Evolutionary conservation across 1,140 invertebrate genomes (phyloP).

Genomic region (Drosophila lini): DNA sequence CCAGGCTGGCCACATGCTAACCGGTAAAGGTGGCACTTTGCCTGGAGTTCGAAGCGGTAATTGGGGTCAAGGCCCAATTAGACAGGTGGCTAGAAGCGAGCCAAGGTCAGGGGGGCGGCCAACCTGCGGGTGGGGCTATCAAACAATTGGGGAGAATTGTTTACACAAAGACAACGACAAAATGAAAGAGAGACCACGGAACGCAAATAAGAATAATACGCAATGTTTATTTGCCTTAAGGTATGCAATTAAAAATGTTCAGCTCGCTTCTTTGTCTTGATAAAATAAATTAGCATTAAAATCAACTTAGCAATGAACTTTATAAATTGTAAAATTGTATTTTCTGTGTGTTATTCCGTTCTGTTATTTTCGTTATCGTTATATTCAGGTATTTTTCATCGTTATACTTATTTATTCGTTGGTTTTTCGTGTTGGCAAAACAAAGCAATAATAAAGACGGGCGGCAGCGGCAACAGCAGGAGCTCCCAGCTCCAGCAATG

Average conservation of each 20-base stretch:
- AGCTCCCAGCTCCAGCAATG: not conserved
- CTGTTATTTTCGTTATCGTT: constrained; percentile 19
- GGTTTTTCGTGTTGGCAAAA: constrained; percentile 38
- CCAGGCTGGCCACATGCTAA: constrained; percentile 15
- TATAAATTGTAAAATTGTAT: constrained; percentile 67
- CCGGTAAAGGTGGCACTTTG: not conserved
- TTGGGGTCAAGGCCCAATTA: constrained; percentile 27
- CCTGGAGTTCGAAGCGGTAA: not conserved
- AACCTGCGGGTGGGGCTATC: not conserved
- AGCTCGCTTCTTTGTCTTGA: constrained; percentile 50
- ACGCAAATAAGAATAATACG: constrained; percentile 59
- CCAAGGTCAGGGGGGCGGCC: constrained; percentile 22
- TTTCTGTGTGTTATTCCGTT: constrained; percentile 36
- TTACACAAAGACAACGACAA: constrained; percentile 47
- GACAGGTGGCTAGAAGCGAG: constrained; percentile 13
- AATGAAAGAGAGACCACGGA: constrained; percentile 59
- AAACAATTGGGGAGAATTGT: constrained; percentile 4
- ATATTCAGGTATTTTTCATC: constrained; percentile 42
- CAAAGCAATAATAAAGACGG: constrained; percentile 31
- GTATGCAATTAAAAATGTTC: constrained; percentile 62
- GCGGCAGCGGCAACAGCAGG: not conserved
- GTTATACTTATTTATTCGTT: constrained; percentile 52
- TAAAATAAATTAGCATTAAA: constrained; percentile 73
- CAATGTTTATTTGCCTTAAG: constrained; percentile 68
- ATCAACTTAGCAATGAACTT: constrained; percentile 72